A percentile compares a stretch with the other conserved stretches of the same genome.
Conservation (phyloP, 2,888 invertebrate species). For the Xylota sylvarum region DNA sequence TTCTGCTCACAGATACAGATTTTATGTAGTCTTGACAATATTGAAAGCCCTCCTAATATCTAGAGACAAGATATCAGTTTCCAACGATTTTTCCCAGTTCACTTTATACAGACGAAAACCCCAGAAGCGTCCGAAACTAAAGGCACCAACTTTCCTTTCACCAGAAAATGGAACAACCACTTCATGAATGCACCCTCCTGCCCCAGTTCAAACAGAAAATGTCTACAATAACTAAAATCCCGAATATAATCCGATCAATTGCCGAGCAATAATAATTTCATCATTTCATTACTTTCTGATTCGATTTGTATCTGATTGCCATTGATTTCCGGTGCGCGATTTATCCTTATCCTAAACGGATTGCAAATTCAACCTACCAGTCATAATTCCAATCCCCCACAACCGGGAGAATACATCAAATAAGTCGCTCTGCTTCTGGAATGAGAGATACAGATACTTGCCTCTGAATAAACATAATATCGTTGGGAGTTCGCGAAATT, state of each 20-base stretch:
- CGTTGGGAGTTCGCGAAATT: constrained; percentile 60
- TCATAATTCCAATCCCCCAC: constrained; percentile 15
- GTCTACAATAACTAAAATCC: constrained; percentile 10
- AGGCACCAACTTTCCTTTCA: too few relatives aligned
- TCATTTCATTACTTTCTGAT: constrained; percentile 63
- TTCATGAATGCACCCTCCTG: too few relatives aligned
- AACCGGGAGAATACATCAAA: constrained; percentile 12
- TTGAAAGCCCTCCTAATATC: too few relatives aligned
- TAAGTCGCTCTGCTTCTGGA: constrained; percentile 18
- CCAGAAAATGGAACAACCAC: too few relatives aligned
- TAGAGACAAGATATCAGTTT: too few relatives aligned
- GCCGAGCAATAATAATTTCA: constrained; percentile 60
- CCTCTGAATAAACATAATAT: constrained; percentile 54
- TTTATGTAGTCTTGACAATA: too few relatives aligned
- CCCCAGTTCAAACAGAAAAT: neutral
- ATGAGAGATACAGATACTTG: constrained; percentile 24
- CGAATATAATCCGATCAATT: constrained; percentile 51
- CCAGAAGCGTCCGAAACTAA: too few relatives aligned
- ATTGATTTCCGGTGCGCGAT: constrained; percentile 30
- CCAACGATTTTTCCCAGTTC: too few relatives aligned
- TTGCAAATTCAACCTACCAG: constrained; percentile 25
- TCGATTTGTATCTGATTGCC: constrained; percentile 52
- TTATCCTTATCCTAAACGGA: constrained; percentile 53
- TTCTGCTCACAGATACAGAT: too few relatives aligned
- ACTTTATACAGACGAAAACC: too few relatives aligned